Conservation (phyloP, 2,888 invertebrate genomes). For the Timandra comae region DNA sequence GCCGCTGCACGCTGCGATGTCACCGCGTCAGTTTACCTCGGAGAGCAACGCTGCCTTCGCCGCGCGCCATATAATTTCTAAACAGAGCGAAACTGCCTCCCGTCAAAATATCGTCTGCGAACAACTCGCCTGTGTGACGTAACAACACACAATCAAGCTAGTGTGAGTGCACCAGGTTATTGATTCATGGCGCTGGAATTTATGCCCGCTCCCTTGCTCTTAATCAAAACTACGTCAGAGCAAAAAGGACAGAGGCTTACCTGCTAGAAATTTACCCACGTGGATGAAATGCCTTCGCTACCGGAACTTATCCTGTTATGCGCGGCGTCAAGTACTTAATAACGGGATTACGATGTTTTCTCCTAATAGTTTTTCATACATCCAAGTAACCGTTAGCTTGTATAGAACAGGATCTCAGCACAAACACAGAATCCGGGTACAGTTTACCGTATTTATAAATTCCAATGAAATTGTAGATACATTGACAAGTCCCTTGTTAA, state of each 20-base stretch:
- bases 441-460: no score
- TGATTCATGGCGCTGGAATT: slow-evolving; percentile 69
- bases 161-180: slow-evolving; percentile 67
- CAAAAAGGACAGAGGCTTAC: slow-evolving; percentile 51
- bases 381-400: no score
- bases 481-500: no score
- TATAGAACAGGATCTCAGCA: no score
- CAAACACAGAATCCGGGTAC: no score
- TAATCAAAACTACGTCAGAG: slow-evolving; percentile 59
- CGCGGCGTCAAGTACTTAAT: slow-evolving; percentile 36
- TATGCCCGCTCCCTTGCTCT: slow-evolving; percentile 67
- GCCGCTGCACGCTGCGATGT: background rate
- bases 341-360: slow-evolving; percentile 19
- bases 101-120: slow-evolving; percentile 71
- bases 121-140: slow-evolving; percentile 47
- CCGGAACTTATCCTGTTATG: slow-evolving; percentile 43
- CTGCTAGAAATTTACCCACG: slow-evolving; percentile 53
- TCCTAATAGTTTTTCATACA: slow-evolving; percentile 7
- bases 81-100: slow-evolving; percentile 50
- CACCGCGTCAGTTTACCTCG: background rate
- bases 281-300: slow-evolving; percentile 47
- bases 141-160: slow-evolving; percentile 37
- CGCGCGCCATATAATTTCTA: slow-evolving; percentile 48
- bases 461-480: no score
- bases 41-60: slow-evolving; percentile 11